Evolutionary conservation across 2,888 invertebrate species (phyloP).

Genomic region (Drosophila neotestacea): DNA sequence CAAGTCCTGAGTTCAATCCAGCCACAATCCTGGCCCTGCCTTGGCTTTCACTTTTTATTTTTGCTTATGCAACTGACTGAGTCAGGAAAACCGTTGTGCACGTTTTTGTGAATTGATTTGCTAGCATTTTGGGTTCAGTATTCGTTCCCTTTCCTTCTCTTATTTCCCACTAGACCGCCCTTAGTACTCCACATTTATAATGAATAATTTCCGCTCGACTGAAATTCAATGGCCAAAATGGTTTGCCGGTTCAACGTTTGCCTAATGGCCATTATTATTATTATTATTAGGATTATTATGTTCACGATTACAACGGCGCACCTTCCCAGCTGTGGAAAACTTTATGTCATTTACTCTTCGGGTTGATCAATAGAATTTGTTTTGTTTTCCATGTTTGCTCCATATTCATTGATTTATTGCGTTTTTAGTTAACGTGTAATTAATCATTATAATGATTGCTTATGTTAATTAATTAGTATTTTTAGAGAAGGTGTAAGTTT

Average conservation of each 20-base stretch:
- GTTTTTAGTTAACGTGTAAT: constrained; percentile 60
- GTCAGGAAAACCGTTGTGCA: constrained; percentile 39
- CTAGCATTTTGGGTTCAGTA: constrained; percentile 48
- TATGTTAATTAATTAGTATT: constrained; percentile 38
- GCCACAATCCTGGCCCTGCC: not conserved
- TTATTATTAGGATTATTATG: constrained; percentile 68
- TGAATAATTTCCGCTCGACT: constrained; percentile 79
- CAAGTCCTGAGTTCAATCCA: constrained; percentile 15
- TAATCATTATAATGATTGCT: not conserved
- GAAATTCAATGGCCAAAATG: constrained; percentile 73
- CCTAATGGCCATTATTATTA: constrained; percentile 79
- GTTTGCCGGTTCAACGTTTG: constrained; percentile 66
- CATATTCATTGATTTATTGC: constrained; percentile 64
- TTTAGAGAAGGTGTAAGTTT: not conserved
- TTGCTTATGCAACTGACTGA: constrained; percentile 43
- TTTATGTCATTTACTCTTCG: constrained; percentile 18
- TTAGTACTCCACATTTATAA: constrained; percentile 62
- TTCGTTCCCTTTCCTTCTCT: not conserved
- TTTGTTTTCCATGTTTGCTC: constrained; percentile 19
- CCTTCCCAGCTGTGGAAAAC: constrained; percentile 22
- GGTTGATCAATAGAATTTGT: constrained; percentile 40
- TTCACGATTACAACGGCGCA: constrained; percentile 60
- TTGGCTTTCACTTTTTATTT: constrained; percentile 21
- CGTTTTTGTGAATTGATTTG: constrained; percentile 72
- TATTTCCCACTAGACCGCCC: not conserved